Conservation (phyloP, 2,113 vertebrate genomes). For the Colossoma macropomum region DNA sequence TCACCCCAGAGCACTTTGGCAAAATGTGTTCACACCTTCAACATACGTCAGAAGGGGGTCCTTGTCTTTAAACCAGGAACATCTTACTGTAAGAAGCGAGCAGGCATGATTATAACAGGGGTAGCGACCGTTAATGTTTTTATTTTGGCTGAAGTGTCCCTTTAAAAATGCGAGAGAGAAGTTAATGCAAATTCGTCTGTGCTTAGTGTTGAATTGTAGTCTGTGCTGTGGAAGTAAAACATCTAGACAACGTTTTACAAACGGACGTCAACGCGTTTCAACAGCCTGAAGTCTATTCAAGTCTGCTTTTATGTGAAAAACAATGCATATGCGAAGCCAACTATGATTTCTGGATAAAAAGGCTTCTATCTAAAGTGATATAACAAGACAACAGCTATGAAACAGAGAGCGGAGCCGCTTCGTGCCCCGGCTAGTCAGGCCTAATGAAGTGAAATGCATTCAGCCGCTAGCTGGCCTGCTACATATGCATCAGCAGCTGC, state of each 20-base stretch:
- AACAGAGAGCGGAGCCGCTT: background rate
- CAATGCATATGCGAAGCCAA: background rate
- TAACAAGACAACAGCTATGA: background rate
- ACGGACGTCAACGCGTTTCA: no score
- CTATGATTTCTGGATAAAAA: background rate
- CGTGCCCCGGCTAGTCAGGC: background rate
- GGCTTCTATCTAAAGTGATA: background rate
- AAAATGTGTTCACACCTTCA: no score
- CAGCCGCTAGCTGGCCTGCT: constrained; percentile 32
- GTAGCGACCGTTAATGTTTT: no score
- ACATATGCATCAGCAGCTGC: constrained; percentile 41
- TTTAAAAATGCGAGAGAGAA: background rate
- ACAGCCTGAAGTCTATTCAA: no score
- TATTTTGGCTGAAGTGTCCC: no score
- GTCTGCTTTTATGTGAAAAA: no score
- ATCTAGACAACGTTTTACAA: background rate
- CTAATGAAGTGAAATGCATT: constrained; percentile 8
- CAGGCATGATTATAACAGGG: no score
- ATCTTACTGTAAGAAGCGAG: no score
- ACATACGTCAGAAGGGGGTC: no score
- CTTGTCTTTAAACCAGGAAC: no score
- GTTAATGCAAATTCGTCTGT: background rate
- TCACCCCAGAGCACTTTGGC: no score
- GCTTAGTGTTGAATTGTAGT: background rate
- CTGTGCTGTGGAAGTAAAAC: background rate